These are phyloP conservation scores for Mizuhopecten yessoensis DNA, from an alignment of 1,140 invertebrate genomes.

Conservation along the genomic window DNA sequence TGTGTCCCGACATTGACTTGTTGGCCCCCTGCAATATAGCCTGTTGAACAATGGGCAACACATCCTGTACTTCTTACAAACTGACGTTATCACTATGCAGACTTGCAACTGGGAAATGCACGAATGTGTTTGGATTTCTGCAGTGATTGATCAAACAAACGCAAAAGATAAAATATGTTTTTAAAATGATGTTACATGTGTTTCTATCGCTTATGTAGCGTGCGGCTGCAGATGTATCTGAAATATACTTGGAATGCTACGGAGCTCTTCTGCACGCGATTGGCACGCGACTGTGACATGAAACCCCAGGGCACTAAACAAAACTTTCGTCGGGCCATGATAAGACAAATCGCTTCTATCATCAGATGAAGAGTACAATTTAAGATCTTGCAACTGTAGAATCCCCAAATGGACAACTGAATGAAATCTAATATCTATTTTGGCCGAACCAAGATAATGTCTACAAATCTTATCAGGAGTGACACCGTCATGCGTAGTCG, in stretches of 20 bases:
- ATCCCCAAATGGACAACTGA: neutral
- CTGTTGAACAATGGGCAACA: neutral
- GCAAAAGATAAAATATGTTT: neutral
- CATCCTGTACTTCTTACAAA: neutral
- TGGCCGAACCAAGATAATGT: neutral
- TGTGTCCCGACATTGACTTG: too few relatives aligned
- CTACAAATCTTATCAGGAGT: neutral
- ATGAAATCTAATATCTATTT: conserved; percentile 9
- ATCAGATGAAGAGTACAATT: neutral
- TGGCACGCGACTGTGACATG: neutral
- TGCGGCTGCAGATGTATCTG: neutral
- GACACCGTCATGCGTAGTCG: conserved; percentile 21
- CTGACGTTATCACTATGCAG: neutral
- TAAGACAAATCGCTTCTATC: conserved; percentile 7
- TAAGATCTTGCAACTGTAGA: neutral
- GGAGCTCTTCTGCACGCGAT: neutral
- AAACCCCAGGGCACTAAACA: neutral
- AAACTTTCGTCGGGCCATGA: conserved; percentile 22
- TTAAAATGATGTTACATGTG: neutral
- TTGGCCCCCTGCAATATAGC: too few relatives aligned
- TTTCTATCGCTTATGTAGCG: neutral
- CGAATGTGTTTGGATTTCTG: neutral
- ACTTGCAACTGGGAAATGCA: neutral
- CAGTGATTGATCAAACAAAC: neutral
- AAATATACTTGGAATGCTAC: neutral